These are phyloP conservation scores for Vollenhovia emeryi DNA, from an alignment of 1,140 invertebrate species.

Conservation along the genomic window DNA sequence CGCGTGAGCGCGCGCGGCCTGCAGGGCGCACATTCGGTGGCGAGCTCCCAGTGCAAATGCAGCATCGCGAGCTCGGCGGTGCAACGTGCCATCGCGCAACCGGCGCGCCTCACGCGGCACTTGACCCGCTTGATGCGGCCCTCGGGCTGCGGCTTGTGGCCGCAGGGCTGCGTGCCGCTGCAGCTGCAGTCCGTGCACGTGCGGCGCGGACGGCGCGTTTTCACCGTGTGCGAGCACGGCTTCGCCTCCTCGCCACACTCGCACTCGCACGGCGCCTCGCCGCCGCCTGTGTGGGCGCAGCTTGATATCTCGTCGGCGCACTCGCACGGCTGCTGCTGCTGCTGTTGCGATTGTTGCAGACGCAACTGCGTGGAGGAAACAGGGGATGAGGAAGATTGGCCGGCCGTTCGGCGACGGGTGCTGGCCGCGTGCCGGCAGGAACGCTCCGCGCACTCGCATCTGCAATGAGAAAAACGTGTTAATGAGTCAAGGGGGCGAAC, in stretches of 20 bases:
- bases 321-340: constrained; percentile 68
- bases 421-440: constrained; percentile 74
- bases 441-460: constrained; percentile 80
- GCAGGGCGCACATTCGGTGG: constrained; percentile 82
- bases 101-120: constrained; percentile 81
- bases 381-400: constrained; percentile 59
- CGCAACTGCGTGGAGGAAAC: constrained; percentile 47
- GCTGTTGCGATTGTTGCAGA: constrained; percentile 54
- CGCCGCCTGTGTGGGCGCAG: constrained; percentile 69
- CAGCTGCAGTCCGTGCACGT: constrained; percentile 77
- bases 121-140: constrained; percentile 83
- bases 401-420: constrained; percentile 63
- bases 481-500: background rate
- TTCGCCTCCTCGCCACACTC: constrained; percentile 77
- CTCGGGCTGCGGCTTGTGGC: constrained; percentile 77
- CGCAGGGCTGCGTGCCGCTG: constrained; percentile 74
- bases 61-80: constrained; percentile 83
- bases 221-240: constrained; percentile 80
- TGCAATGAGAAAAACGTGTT: constrained; percentile 49
- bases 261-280: constrained; percentile 70
- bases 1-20: constrained; percentile 86
- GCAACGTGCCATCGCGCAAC: constrained; percentile 82
- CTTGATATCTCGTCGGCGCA: constrained; percentile 71
- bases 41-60: constrained; percentile 82
- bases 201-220: constrained; percentile 74